Percentiles rank a stretch among this genome's conserved stretches.
Conservation (phyloP, 2,113 vertebrate genomes). For the Crotophaga sulcirostris region DNA sequence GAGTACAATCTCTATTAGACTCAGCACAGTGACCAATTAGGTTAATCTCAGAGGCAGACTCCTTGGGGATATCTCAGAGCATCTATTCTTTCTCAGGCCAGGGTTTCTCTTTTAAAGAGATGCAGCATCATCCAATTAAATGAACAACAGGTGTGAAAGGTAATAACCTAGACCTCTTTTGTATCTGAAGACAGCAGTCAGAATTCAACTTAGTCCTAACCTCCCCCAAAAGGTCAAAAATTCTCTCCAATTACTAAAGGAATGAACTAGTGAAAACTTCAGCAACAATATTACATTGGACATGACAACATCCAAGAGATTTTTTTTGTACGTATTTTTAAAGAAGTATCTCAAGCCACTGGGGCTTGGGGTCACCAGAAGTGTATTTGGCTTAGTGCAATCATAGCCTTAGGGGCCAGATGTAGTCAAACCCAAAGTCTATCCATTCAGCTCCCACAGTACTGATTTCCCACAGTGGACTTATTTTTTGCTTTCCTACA, state of each 20-base stretch:
- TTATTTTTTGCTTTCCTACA: background rate
- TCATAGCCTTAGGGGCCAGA: background rate
- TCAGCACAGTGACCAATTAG: slow-evolving; percentile 64
- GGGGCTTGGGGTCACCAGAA: background rate
- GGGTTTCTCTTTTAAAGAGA: slow-evolving; percentile 48
- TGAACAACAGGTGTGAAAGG: slow-evolving; percentile 35
- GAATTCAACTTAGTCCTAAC: slow-evolving; percentile 50
- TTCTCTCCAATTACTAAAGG: slow-evolving; percentile 44
- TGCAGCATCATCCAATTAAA: slow-evolving; percentile 51
- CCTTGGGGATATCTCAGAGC: slow-evolving; percentile 16
- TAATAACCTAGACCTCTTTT: slow-evolving; percentile 46
- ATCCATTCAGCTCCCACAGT: background rate
- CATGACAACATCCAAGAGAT: background rate
- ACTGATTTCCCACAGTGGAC: background rate
- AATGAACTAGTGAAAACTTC: slow-evolving; percentile 32
- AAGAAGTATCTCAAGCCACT: background rate
- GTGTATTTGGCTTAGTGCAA: background rate
- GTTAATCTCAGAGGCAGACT: slow-evolving; percentile 65
- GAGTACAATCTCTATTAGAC: background rate
- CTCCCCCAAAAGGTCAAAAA: slow-evolving; percentile 27
- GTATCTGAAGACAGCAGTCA: slow-evolving; percentile 24
- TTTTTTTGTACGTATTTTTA: background rate
- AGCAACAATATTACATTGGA: slow-evolving; percentile 5
- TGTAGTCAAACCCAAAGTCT: background rate
- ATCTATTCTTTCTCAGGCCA: slow-evolving; percentile 18